Conservation (phyloP, 2,797 vertebrate genomes). For the Synanceia verrucosa region DNA sequence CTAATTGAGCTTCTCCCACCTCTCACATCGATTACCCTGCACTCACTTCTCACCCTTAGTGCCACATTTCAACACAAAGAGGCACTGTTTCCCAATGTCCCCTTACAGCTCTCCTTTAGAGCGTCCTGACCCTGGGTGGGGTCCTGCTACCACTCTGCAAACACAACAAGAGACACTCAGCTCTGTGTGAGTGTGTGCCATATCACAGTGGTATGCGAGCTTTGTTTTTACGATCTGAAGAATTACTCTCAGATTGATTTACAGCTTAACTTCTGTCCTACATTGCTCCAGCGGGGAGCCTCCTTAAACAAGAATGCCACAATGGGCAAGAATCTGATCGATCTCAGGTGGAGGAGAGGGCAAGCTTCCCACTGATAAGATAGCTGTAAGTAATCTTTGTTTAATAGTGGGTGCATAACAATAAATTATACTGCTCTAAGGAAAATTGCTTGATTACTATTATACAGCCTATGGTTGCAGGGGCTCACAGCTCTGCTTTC, state of each 20-base stretch:
- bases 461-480: constrained; percentile 13
- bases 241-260: constrained; percentile 43
- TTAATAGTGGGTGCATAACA: background rate
- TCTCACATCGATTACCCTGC: constrained; percentile 38
- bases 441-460: background rate
- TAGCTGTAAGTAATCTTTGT: background rate
- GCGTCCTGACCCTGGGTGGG: constrained; percentile 48
- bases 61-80: constrained; percentile 40
- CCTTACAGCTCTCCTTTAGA: constrained; percentile 34
- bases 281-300: background rate
- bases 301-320: constrained; percentile 15
- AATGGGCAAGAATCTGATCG: constrained; percentile 13
- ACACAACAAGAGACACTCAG: constrained; percentile 30
- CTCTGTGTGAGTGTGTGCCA: background rate
- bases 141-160: constrained; percentile 52
- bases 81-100: constrained; percentile 47
- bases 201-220: constrained; percentile 7
- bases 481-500: too few relatives aligned
- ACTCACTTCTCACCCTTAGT: constrained; percentile 2
- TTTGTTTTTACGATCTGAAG: constrained; percentile 32
- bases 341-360: background rate
- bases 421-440: background rate
- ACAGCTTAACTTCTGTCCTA: constrained; percentile 17
- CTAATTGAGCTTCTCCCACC: constrained; percentile 24
- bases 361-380: constrained; percentile 5